Conservation (phyloP, 2,797 vertebrate species). For the Scleropages formosus region DNA sequence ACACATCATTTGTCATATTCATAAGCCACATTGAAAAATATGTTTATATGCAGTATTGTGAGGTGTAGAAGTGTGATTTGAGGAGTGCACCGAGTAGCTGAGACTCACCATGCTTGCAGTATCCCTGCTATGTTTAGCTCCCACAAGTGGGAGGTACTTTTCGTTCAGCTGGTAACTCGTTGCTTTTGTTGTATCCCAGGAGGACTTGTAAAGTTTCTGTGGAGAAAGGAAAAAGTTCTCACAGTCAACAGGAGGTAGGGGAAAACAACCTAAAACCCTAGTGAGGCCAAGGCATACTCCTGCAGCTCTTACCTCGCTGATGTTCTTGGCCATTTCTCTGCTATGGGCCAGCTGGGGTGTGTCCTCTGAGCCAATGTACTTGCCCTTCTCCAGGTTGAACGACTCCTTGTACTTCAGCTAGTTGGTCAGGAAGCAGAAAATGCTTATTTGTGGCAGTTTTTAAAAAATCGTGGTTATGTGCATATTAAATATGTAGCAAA, state of each 20-base stretch:
- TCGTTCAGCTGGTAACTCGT: constrained; percentile 81
- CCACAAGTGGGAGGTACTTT: constrained; percentile 82
- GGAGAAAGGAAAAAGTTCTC: constrained; percentile 34
- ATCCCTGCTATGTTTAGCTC: constrained; percentile 77
- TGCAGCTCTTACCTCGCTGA: constrained; percentile 80
- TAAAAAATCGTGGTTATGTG: too few species aligned
- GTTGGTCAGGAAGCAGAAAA: constrained; percentile 36
- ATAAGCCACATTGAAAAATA: neutral
- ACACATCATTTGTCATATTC: neutral
- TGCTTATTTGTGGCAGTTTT: neutral
- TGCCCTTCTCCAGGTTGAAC: constrained; percentile 89
- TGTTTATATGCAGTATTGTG: neutral
- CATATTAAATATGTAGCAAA: neutral
- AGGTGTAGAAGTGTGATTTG: neutral
- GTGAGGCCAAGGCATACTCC: neutral
- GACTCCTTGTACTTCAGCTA: constrained; percentile 98
- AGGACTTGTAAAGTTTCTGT: constrained; percentile 85
- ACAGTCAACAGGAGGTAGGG: neutral
- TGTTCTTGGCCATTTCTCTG: constrained; percentile 79
- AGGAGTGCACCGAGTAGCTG: neutral
- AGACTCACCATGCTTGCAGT: constrained; percentile 82
- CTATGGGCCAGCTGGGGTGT: constrained; percentile 85
- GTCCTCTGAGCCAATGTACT: constrained; percentile 86
- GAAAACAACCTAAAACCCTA: neutral
- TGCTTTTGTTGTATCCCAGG: constrained; percentile 85